phyloP scores from a whole-genome alignment of 37 sponge, comb jelly and placozoan genomes.

The Amphimedon queenslandica region DNA sequence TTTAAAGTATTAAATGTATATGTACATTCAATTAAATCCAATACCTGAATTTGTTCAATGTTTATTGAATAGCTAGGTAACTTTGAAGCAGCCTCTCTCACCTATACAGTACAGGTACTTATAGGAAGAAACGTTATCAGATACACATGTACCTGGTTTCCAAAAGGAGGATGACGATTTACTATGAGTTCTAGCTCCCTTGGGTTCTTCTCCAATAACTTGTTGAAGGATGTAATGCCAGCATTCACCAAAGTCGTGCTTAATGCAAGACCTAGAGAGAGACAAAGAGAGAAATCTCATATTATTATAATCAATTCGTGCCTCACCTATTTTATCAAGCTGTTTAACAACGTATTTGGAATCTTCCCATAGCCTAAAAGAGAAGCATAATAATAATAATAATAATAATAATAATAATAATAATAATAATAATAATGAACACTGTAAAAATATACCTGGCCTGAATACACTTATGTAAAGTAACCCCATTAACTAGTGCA shows the following conservation, averaged over 20 bases:
- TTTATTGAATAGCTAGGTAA: slow-evolving; percentile 66
- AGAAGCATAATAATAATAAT: too few relatives aligned
- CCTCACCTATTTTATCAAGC: slow-evolving; percentile 85
- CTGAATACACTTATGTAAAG: slow-evolving; percentile 70
- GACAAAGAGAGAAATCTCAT: not conserved
- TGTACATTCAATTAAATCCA: not conserved
- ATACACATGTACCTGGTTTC: slow-evolving; percentile 54
- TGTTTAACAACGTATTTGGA: slow-evolving; percentile 87
- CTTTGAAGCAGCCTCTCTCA: slow-evolving; percentile 65
- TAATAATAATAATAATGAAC: too few relatives aligned
- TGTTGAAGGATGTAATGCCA: slow-evolving; percentile 78
- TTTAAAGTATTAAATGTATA: not conserved
- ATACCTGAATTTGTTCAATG: slow-evolving; percentile 73
- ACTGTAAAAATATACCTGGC: too few relatives aligned
- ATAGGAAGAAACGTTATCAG: not conserved
- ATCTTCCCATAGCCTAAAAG: slow-evolving; percentile 95
- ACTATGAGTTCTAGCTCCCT: slow-evolving; percentile 92
- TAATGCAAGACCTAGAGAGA: slow-evolving; percentile 59
- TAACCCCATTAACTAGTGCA: slow-evolving; percentile 42
- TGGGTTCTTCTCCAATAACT: slow-evolving; percentile 70
- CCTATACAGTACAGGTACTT: slow-evolving; percentile 13
- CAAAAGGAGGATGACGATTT: slow-evolving; percentile 94
- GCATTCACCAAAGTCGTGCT: slow-evolving; percentile 96
- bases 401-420: too few relatives aligned
- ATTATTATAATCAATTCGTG: not conserved